Percentiles rank a stretch among this genome's conserved stretches.
Evolutionary conservation across 2,113 vertebrate genomes (phyloP).

Genomic region (Rhegmatorhina hoffmannsi): DNA sequence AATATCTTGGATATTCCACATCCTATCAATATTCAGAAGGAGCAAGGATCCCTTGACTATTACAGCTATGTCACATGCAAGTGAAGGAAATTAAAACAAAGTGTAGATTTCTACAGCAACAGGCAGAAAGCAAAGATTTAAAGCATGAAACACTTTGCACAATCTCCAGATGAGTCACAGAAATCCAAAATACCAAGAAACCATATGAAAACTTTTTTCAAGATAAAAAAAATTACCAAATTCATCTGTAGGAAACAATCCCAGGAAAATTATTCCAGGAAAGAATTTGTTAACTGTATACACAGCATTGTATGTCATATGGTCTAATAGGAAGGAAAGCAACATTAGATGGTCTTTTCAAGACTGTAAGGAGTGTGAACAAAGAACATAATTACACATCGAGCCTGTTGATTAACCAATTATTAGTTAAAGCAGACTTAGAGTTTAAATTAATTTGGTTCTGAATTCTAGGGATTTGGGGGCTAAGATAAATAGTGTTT

Average conservation of each 20-base stretch:
- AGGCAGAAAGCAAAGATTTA: constrained; percentile 29
- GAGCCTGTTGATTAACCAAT: constrained; percentile 80
- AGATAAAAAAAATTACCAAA: neutral
- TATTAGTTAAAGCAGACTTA: constrained; percentile 82
- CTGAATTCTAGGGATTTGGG: constrained; percentile 75
- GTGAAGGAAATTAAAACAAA: constrained; percentile 6
- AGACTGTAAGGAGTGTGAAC: constrained; percentile 72
- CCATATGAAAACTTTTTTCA: constrained; percentile 27
- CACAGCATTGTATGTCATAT: constrained; percentile 58
- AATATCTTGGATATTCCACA: neutral
- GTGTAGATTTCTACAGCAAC: constrained; percentile 7
- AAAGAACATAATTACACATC: constrained; percentile 81
- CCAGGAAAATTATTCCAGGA: constrained; percentile 39
- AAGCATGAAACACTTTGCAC: constrained; percentile 19
- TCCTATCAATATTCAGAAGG: neutral
- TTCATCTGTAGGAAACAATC: neutral
- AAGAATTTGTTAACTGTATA: constrained; percentile 46
- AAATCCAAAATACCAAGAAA: constrained; percentile 47
- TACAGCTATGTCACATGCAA: neutral
- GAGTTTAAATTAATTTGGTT: constrained; percentile 82
- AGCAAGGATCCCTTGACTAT: neutral
- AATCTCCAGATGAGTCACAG: constrained; percentile 17
- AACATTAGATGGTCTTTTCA: constrained; percentile 79
- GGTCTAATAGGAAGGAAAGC: constrained; percentile 74
- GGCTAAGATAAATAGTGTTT: constrained; percentile 80